Conservation (phyloP, 2,888 invertebrate genomes). For the Loripinus fragilis region DNA sequence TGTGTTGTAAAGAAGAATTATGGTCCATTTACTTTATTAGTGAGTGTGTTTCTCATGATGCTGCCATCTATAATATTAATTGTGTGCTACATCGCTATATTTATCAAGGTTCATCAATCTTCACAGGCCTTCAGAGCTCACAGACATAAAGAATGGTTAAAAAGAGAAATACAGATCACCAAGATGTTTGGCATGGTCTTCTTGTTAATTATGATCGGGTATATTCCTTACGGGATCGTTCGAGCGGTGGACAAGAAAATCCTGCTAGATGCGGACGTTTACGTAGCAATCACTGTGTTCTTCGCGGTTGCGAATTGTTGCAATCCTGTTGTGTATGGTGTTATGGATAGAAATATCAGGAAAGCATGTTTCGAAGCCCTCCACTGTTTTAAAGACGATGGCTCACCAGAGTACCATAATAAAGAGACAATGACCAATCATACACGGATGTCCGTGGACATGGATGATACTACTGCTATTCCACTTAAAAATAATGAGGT, state of each 20-base stretch:
- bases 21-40: conserved; percentile 77
- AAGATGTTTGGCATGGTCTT: conserved; percentile 83
- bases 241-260: conserved; percentile 79
- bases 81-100: conserved; percentile 80
- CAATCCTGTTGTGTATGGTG: conserved; percentile 81
- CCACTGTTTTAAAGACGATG: conserved; percentile 58
- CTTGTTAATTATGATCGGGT: conserved; percentile 80
- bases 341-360: conserved; percentile 81
- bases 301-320: conserved; percentile 81
- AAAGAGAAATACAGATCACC: conserved; percentile 82
- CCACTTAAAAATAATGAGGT: conserved; percentile 25
- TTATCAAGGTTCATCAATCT: conserved; percentile 79
- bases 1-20: conserved; percentile 79
- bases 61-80: conserved; percentile 81
- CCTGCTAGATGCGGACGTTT: conserved; percentile 77
- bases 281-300: conserved; percentile 80
- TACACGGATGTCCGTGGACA: conserved; percentile 54
- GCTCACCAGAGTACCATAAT: conserved; percentile 56
- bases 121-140: conserved; percentile 75
- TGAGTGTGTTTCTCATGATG: conserved; percentile 79
- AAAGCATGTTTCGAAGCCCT: conserved; percentile 75
- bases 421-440: conserved; percentile 62
- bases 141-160: conserved; percentile 76
- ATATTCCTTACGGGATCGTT: conserved; percentile 80
- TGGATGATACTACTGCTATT: conserved; percentile 55